Evolutionary conservation across 2,888 invertebrate genomes (phyloP).

Genomic region (Dryobotodes eremita): DNA sequence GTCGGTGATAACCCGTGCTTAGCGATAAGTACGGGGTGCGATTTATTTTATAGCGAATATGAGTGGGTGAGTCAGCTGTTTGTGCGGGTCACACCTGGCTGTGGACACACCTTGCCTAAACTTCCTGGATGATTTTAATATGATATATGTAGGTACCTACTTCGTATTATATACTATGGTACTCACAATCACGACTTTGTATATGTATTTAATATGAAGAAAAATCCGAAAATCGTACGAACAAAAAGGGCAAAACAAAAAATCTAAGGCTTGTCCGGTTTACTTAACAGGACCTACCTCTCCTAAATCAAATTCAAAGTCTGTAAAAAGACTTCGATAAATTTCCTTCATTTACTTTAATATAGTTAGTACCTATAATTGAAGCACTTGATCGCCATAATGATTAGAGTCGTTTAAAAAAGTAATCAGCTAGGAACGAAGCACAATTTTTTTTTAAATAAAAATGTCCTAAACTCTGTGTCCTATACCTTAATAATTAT

Average conservation of each 20-base stretch:
- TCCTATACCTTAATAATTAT: background rate
- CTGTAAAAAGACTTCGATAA: background rate
- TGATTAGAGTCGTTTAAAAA: background rate
- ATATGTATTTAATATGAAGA: background rate
- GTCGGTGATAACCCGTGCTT: slow-evolving; percentile 40
- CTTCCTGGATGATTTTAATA: background rate
- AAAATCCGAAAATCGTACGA: background rate
- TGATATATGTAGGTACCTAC: background rate
- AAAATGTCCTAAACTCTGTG: background rate
- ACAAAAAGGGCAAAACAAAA: background rate
- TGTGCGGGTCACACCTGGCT: background rate
- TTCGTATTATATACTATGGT: background rate
- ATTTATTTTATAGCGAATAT: slow-evolving; percentile 24
- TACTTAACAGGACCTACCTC: background rate
- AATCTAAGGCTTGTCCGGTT: background rate
- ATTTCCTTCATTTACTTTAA: background rate
- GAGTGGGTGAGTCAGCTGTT: slow-evolving; percentile 36
- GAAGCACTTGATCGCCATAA: background rate
- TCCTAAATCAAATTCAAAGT: background rate
- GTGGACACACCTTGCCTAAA: background rate
- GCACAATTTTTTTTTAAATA: background rate
- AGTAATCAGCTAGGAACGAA: background rate
- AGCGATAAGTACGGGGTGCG: slow-evolving; percentile 14
- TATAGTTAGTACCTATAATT: background rate
- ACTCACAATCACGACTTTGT: background rate